Base-by-base conservation (phyloP, 2,888 invertebrate species). In the Aleiodes testaceus region DNA sequence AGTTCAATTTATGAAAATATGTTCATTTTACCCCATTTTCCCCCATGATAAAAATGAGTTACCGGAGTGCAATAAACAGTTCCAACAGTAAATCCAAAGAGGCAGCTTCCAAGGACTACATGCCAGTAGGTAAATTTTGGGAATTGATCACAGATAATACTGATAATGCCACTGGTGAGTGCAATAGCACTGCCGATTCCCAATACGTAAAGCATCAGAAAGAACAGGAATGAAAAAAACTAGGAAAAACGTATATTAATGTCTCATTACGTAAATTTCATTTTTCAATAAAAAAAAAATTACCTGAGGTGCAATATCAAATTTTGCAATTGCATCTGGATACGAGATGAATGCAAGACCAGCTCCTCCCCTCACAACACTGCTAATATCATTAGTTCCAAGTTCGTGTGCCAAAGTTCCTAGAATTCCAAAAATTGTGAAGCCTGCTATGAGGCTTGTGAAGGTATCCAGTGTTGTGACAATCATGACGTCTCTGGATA, bases 331-430 rank as follows among this genome's bases (percentile, higher is more conserved):
- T 3, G 77, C 74, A 82, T 95, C 94, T 0, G 95, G 95, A 86
- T 95, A 96, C 0, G 95, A 95, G 67, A 96, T 91, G 82, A 96
- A 96, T 1, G 96, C 95, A 66, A 96, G 88, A 0, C 95, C 94
- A 0, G 94, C 92, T 9, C 95, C 96, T 45, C 92, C 92, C 5
- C 93, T 92, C 0, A 95, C 91, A 0, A 94, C 93, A 0, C 91
- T 87, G 5, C 87, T 83, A 1, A 95, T 92, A 9, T 92, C 91
- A 20, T 90, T 89, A 9, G 88, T 88, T 5, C 90, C 89, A 61
- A 89, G 89, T 82, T 93, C 92, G 79, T 92, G 87, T 0, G 95
- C 94, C 80, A 96, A 87, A 85, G 95, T 95, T 0, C 96, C 96
- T 55, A 96, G 88, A 75, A 96, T 94, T 3, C 95, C 94, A 82